A percentile compares a stretch with the other conserved stretches of the same genome.
Evolutionary conservation across 2,888 invertebrate genomes (phyloP).

Genomic region (Odontomyia ornata): DNA sequence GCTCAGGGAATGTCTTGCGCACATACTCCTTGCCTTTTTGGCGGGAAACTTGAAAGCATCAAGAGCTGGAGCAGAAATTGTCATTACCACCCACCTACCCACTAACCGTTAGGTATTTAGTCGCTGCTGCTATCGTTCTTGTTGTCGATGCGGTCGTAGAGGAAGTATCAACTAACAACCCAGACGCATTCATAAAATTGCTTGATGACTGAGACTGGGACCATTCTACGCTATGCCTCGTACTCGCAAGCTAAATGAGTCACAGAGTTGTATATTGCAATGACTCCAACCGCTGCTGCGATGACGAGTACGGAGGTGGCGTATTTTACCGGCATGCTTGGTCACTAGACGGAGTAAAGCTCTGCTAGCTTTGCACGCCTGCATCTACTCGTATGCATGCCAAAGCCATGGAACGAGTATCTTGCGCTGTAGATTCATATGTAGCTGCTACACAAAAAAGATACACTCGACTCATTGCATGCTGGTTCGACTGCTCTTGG

Average conservation of each 20-base stretch:
- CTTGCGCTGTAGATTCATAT: no score
- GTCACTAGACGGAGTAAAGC: neutral
- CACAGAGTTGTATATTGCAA: conserved; percentile 15
- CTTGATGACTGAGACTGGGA: conserved; percentile 9
- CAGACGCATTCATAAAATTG: conserved; percentile 36
- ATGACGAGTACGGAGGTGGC: no score
- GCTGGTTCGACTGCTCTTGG: neutral
- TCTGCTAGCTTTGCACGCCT: neutral
- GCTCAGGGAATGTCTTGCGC: neutral
- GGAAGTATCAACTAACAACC: neutral
- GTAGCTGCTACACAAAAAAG: no score
- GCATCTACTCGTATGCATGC: conserved; percentile 15
- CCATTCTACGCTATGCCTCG: conserved; percentile 11
- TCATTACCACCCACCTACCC: conserved; percentile 9
- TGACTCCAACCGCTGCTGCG: no score
- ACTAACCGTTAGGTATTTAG: conserved; percentile 1
- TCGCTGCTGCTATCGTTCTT: neutral
- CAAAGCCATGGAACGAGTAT: neutral
- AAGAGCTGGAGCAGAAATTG: neutral
- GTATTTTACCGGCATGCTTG: neutral
- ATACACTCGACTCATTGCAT: no score
- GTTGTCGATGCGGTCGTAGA: neutral
- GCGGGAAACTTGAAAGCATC: conserved; percentile 24
- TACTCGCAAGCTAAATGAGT: conserved; percentile 2
- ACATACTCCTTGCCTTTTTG: neutral